Evolutionary conservation across 2,113 vertebrate genomes (phyloP), one percentile per base, ranked within the genome.

Genomic region (Circaetus gallicus): DNA sequence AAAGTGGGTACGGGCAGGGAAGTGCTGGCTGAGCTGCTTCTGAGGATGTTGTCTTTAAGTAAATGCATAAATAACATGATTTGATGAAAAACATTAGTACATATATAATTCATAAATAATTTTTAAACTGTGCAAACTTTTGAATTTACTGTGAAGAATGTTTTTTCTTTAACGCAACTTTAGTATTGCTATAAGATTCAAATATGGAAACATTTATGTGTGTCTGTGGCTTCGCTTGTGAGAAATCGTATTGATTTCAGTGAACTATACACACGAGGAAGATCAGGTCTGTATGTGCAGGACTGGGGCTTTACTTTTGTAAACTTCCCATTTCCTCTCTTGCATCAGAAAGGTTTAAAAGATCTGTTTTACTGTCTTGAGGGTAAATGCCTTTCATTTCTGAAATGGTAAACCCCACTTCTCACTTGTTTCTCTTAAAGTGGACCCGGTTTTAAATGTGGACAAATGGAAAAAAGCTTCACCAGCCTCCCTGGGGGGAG

Each of bases 351-450:
- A 58, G 61, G 84, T 94, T 97, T 95, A 87, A 93, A 79, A 91
- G 70, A 87, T 89, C 69, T 84, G 62, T 56, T 91, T 92, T 59
- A 82, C 78, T 96, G 91, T 95, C 93, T 95, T 61, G 49, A 94
- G 95, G 95, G 91, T 95, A 95, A 96, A 97, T 95, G 70, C 84
- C 70, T 95, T 95, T 85, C 89, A 94, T 94, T 96, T 91, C 86
- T 95, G 93, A 82, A 84, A 91, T 87, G 56, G 47, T 84, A 79
- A 95, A 94, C 49, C 72, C 50, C 20, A 15, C 12, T 91, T 77
- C 73, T 87, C 21, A 24, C 40, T 89, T 84, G 58, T 91, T 96
- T 87, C 58, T 88, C 62, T 91, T 95, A 80, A 94, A 95, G 86
- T 7, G 53, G 83, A 73, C 77, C 21, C 0, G 8, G 26, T 66